Evolutionary conservation across 2,113 vertebrate species (phyloP).

Genomic region (Elephas maximus): DNA sequence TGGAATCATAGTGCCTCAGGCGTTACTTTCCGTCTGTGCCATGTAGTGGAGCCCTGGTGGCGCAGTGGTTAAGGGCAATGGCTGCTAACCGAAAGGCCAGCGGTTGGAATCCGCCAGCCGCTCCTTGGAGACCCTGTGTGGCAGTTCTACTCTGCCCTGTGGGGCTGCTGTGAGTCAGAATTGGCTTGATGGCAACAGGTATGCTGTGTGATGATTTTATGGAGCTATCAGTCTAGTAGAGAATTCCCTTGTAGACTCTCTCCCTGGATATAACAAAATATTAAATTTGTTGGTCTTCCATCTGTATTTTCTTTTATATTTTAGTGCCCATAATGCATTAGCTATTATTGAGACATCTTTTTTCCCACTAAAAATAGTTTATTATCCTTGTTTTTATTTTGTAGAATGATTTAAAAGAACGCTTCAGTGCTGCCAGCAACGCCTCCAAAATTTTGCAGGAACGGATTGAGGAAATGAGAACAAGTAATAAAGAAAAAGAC

Average conservation of each 20-base stretch:
- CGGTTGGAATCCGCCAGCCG: too few species aligned
- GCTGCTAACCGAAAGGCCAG: too few species aligned
- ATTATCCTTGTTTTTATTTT: not conserved
- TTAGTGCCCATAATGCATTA: not conserved
- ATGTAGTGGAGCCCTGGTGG: too few species aligned
- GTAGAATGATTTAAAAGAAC: constrained; percentile 94
- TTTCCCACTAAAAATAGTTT: not conserved
- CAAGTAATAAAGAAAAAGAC: constrained; percentile 93
- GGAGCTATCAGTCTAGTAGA: not conserved
- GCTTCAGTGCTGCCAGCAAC: constrained; percentile 88
- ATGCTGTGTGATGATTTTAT: not conserved
- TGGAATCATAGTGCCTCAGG: not conserved
- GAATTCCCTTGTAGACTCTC: not conserved
- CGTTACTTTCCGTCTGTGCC: not conserved
- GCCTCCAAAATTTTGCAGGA: constrained; percentile 92
- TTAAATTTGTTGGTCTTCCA: not conserved
- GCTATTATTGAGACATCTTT: not conserved
- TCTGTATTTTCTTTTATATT: not conserved
- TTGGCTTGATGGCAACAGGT: too few species aligned
- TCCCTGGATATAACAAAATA: not conserved
- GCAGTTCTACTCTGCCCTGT: too few species aligned
- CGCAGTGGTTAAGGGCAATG: too few species aligned
- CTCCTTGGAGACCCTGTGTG: too few species aligned
- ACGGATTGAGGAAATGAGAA: constrained; percentile 93
- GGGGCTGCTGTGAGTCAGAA: too few species aligned